Percentiles rank a stretch among this genome's conserved stretches.
Conservation (phyloP, 2,888 invertebrate species). For the Ommatoiulus sabulosus region DNA sequence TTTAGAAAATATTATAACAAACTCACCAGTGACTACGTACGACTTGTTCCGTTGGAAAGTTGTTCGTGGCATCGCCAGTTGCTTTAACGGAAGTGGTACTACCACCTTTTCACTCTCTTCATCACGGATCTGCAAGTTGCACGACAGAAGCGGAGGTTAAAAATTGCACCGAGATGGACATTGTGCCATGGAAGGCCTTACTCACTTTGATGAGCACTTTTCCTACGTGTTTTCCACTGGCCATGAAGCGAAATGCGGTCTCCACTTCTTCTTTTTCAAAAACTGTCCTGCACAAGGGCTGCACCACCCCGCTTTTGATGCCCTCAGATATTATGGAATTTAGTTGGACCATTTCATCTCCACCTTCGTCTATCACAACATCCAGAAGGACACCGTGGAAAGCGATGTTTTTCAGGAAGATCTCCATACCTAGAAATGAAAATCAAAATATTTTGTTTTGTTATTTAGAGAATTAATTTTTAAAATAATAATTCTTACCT, state of each 20-base stretch:
- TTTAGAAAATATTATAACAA: too few species aligned
- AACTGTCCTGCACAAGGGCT: constrained; percentile 86
- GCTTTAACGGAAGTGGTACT: constrained; percentile 65
- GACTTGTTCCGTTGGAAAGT: constrained; percentile 74
- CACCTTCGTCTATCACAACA: constrained; percentile 83
- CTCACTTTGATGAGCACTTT: constrained; percentile 86
- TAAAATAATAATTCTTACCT: constrained; percentile 67
- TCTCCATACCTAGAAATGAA: constrained; percentile 81
- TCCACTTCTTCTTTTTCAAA: constrained; percentile 90
- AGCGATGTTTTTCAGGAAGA: constrained; percentile 94
- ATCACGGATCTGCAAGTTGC: constrained; percentile 74
- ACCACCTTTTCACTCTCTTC: constrained; percentile 75
- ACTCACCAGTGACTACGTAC: constrained; percentile 69
- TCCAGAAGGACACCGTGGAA: constrained; percentile 98
- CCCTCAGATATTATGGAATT: constrained; percentile 84
- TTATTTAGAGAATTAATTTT: neutral
- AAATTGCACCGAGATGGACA: neutral
- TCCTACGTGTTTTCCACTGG: constrained; percentile 96
- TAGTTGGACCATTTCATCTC: constrained; percentile 80
- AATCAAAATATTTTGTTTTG: too few species aligned
- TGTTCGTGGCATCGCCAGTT: constrained; percentile 85
- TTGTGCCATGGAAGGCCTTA: too few species aligned
- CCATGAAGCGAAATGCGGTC: constrained; percentile 93
- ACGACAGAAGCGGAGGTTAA: neutral
- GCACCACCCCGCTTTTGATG: constrained; percentile 87